These are phyloP conservation scores for Philhelius pedissequus DNA, from an alignment of 2,888 invertebrate species.

Conservation along the genomic window DNA sequence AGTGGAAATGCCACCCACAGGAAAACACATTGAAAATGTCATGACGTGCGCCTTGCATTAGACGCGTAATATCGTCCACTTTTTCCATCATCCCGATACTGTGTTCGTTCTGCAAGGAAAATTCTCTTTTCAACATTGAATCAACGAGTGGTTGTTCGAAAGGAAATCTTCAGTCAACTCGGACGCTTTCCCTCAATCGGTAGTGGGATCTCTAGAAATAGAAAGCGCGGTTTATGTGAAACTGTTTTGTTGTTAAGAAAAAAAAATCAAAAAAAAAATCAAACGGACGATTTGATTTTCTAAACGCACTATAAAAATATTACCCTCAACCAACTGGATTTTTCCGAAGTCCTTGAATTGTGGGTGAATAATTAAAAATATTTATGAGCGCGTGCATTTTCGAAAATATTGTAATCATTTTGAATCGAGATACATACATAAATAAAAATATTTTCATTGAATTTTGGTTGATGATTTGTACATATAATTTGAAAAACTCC, in stretches of 20 bases:
- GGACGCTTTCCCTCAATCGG: slow-evolving; percentile 64
- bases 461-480: not conserved
- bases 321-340: not conserved
- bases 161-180: slow-evolving; percentile 61
- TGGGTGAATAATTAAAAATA: not conserved
- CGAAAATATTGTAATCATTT: not conserved
- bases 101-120: not conserved
- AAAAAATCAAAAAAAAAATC: not conserved
- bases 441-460: not conserved
- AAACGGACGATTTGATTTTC: not conserved
- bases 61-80: slow-evolving; percentile 44
- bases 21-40: slow-evolving; percentile 6
- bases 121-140: slow-evolving; percentile 40
- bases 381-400: not conserved
- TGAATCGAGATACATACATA: not conserved
- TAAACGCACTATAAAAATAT: not conserved
- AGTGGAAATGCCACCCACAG: slow-evolving; percentile 34
- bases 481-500: not conserved
- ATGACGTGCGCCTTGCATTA: slow-evolving; percentile 33
- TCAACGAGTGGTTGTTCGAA: slow-evolving; percentile 65
- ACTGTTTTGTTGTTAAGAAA: not conserved
- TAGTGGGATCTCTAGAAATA: slow-evolving; percentile 39
- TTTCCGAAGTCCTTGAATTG: not conserved
- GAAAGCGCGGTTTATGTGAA: not conserved
- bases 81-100: slow-evolving; percentile 21